These are phyloP conservation scores for Terrapene triunguis DNA, from an alignment of 2,113 vertebrate genomes.

Conservation along the genomic window DNA sequence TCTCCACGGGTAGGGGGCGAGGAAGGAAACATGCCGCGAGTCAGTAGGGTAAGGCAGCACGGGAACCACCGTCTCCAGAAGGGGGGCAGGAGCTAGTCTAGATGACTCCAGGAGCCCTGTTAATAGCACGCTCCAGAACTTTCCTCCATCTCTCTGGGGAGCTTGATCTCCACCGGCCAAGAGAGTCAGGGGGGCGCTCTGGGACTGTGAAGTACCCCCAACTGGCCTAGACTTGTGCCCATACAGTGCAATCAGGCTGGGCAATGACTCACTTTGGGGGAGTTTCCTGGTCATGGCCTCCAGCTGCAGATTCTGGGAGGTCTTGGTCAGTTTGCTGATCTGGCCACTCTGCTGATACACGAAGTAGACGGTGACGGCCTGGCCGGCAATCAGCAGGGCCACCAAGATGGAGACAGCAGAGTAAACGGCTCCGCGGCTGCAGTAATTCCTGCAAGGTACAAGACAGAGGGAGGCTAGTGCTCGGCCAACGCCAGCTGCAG, in stretches of 20 bases:
- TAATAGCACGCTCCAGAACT: not conserved
- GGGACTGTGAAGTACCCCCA: not conserved
- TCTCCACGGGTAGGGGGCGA: not conserved
- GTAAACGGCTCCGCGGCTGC: constrained; percentile 77
- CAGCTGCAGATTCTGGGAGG: constrained; percentile 80
- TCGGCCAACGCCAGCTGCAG: not conserved
- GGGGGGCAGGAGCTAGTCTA: no score
- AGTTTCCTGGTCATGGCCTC: constrained; percentile 79
- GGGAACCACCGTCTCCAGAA: not conserved
- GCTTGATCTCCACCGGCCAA: not conserved
- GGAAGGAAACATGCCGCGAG: not conserved
- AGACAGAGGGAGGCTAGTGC: not conserved
- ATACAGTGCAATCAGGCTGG: fast-evolving
- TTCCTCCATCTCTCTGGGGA: not conserved
- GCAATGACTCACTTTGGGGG: constrained; percentile 75
- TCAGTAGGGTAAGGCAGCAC: not conserved
- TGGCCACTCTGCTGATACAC: constrained; percentile 86
- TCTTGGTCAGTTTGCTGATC: constrained; percentile 85
- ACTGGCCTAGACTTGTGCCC: fast-evolving
- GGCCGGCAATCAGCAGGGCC: constrained; percentile 88
- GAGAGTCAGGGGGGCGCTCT: not conserved
- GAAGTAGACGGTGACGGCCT: constrained; percentile 90
- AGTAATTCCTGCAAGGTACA: constrained; percentile 29
- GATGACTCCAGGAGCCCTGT: no score
- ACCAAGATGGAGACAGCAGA: constrained; percentile 86